A percentile compares a stretch with the other conserved stretches of the same genome.
Evolutionary conservation across 37 sponge, comb jelly and placozoan genomes (phyloP).

Genomic region (Diacarnus erythraeanus): DNA sequence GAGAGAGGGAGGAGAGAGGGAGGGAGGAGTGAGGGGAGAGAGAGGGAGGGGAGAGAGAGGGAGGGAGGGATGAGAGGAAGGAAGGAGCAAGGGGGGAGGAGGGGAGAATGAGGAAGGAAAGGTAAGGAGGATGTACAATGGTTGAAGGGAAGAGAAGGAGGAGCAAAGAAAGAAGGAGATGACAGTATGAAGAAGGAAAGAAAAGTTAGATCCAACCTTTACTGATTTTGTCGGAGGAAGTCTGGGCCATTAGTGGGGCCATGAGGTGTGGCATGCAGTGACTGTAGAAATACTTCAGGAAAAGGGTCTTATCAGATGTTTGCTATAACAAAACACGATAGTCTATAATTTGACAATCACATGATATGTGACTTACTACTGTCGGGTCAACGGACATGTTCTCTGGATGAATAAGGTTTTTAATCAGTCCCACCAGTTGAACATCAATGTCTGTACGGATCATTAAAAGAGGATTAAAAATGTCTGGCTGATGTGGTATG

Average conservation of each 20-base stretch:
- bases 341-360: neutral
- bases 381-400: slow-evolving; percentile 41
- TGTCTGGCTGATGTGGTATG: no score
- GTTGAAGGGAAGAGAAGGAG: neutral
- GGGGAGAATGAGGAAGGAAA: neutral
- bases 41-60: slow-evolving; percentile 24
- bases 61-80: neutral
- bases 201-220: slow-evolving; percentile 54
- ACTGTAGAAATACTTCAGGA: slow-evolving; percentile 94
- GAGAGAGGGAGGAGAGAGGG: neutral
- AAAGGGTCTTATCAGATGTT: slow-evolving; percentile 76
- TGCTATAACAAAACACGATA: neutral
- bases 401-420: slow-evolving; percentile 90
- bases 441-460: slow-evolving; percentile 85
- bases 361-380: slow-evolving; percentile 22
- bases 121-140: no score
- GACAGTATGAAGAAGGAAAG: no score
- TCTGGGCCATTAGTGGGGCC: slow-evolving; percentile 93
- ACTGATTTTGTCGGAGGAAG: slow-evolving; percentile 59
- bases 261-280: slow-evolving; percentile 95
- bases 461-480: no score
- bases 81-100: neutral
- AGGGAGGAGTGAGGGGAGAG: slow-evolving; percentile 4
- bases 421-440: slow-evolving; percentile 83
- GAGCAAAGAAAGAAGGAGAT: neutral